Base-by-base conservation (phyloP, 2,888 invertebrate genomes). In the Cacoxenus indagator region DNA sequence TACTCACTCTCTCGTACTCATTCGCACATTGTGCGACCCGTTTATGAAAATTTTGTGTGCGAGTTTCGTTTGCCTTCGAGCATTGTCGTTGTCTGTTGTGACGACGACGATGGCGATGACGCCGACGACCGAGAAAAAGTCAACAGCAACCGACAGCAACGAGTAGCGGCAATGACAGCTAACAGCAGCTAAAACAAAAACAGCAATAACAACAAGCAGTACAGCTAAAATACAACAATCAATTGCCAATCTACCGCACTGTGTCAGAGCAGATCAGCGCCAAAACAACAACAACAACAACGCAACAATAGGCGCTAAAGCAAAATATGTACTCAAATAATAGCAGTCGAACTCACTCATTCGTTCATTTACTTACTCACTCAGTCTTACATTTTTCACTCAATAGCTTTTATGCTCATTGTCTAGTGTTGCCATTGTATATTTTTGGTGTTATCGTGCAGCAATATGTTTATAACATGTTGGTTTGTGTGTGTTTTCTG, bases 241-340 rank as follows among this genome's bases (percentile, higher is more conserved):
- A 62, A 62, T 62, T 62, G 61, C 9, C 61, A 62, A 62, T 62
- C 45, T 45, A n/a, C 19, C 45, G 22, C 61, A 59, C 31, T 59
- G 24, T 17, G n/a, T 59, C 24, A n/a, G n/a, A 55, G 26, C 26
- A 59, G 22, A 17, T 59, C n/a, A 31, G 59, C 14, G 31, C 31
- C 17, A 59, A 6, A 59, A 31, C 31, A 31, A 57, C 31, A 37
- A 37, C 37, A 37, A 14, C 37, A 37, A 37, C 37, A 37, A 37
- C n/a, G n/a, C n/a, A n/a, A n/a, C n/a, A n/a, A n/a, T n/a, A n/a
- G n/a, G n/a, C n/a, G n/a, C n/a, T n/a, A n/a, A n/a, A n/a, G n/a
- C n/a, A n/a, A n/a, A n/a, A n/a, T n/a, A n/a, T n/a, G n/a, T n/a
- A n/a, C 22, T 54, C 22, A 54, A 54, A 43, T 43, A 43, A n/a